phyloP scores from a whole-genome alignment of 2,113 vertebrate genomes.

The Paramormyrops kingsleyae region DNA sequence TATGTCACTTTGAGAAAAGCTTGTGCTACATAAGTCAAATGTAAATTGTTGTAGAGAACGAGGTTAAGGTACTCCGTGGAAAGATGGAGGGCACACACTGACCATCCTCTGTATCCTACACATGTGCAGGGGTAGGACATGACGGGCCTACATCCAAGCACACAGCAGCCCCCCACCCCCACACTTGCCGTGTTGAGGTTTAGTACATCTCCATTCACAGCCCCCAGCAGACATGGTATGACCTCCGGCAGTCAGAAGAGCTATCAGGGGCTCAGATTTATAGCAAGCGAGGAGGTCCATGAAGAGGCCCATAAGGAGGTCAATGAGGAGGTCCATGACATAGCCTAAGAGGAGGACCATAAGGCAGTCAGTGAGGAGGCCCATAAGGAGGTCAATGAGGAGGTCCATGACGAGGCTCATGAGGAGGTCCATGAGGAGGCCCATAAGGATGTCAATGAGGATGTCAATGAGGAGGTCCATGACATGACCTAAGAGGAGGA shows the following conservation, averaged over 20 bases:
- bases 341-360: neutral
- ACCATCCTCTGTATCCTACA: neutral
- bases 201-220: neutral
- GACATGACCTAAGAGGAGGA: too few species aligned
- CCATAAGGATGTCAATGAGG: too few species aligned
- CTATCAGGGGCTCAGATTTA: neutral
- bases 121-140: neutral
- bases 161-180: neutral
- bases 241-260: neutral
- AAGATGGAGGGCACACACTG: neutral
- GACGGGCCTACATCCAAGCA: neutral
- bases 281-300: neutral
- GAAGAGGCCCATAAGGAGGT: neutral
- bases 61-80: neutral
- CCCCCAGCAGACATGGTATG: neutral
- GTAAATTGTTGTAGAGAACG: neutral
- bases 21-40: neutral
- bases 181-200: neutral
- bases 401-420: too few species aligned
- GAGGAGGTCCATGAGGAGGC: too few species aligned
- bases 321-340: too few species aligned
- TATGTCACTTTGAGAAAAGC: neutral
- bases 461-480: too few species aligned
- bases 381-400: too few species aligned
- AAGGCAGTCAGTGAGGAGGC: neutral